Conservation (phyloP, 2,113 vertebrate genomes). For the Ptyas mucosa region DNA sequence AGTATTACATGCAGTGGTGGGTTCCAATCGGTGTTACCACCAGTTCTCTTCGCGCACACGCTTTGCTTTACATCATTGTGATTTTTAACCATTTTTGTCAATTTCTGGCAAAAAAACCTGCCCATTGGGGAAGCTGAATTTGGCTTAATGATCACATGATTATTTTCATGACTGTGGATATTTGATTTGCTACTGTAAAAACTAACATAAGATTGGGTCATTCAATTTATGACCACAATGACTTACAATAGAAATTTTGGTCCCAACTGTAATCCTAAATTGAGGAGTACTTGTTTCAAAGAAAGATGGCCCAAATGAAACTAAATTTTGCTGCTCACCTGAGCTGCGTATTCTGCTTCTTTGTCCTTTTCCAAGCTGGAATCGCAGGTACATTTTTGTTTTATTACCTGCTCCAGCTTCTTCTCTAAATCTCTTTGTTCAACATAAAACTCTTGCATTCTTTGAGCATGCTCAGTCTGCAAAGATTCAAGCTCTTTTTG, state of each 20-base stretch:
- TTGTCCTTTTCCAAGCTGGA: slow-evolving; percentile 82
- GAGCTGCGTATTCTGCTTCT: slow-evolving; percentile 89
- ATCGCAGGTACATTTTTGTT: slow-evolving; percentile 90
- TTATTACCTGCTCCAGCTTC: slow-evolving; percentile 90
- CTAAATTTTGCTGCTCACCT: slow-evolving; percentile 74
- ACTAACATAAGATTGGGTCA: not conserved
- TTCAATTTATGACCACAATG: not conserved
- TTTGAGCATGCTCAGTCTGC: slow-evolving; percentile 89
- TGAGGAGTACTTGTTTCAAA: not conserved
- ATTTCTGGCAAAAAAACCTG: not conserved
- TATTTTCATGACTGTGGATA: not conserved
- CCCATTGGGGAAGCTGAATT: not conserved
- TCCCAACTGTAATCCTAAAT: not conserved
- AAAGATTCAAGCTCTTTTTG: slow-evolving; percentile 90
- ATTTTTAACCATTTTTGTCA: not conserved
- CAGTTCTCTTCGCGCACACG: no score
- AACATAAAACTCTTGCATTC: slow-evolving; percentile 88
- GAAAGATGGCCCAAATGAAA: not conserved
- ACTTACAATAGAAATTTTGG: not conserved
- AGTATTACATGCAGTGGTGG: not conserved
- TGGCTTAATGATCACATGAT: not conserved
- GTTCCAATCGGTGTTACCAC: no score
- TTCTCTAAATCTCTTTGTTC: slow-evolving; percentile 93
- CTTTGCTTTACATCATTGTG: not conserved
- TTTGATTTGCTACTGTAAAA: not conserved